Conservation (phyloP, 2,888 invertebrate species). For the Cloeon dipterum region DNA sequence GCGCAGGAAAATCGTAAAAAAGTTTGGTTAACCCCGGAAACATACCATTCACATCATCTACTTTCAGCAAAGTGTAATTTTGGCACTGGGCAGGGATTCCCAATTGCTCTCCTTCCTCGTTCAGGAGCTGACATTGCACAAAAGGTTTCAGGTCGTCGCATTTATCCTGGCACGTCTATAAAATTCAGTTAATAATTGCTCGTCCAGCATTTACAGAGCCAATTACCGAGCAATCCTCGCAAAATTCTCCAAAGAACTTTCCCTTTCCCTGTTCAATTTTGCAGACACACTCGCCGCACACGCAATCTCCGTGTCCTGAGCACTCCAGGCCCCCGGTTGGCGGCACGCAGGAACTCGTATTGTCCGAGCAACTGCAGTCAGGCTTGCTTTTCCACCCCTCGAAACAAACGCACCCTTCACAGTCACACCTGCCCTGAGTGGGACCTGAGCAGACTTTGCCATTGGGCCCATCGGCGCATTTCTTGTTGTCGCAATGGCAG, state of each 20-base stretch:
- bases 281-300: constrained; percentile 46
- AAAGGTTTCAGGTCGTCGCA: not conserved
- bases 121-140: too few relatives aligned
- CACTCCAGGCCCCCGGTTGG: constrained; percentile 20
- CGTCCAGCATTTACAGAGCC: too few relatives aligned
- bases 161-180: not conserved
- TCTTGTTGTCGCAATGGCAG: constrained; percentile 55
- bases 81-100: too few relatives aligned
- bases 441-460: constrained; percentile 26
- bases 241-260: constrained; percentile 31
- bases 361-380: constrained; percentile 34
- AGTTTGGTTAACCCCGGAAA: too few relatives aligned
- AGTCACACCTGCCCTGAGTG: constrained; percentile 36
- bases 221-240: constrained; percentile 42
- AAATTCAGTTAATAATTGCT: too few relatives aligned
- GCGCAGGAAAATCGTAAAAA: too few relatives aligned
- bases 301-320: constrained; percentile 40
- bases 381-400: constrained; percentile 32
- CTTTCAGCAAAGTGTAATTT: too few relatives aligned
- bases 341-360: constrained; percentile 22
- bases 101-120: too few relatives aligned
- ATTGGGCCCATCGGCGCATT: constrained; percentile 34
- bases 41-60: too few relatives aligned
- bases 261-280: constrained; percentile 19
- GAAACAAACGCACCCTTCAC: constrained; percentile 34